Percentiles rank a stretch among this genome's conserved stretches.
phyloP scores from a whole-genome alignment of 2,888 invertebrate species.

The Pseudolycoriella hygida region DNA sequence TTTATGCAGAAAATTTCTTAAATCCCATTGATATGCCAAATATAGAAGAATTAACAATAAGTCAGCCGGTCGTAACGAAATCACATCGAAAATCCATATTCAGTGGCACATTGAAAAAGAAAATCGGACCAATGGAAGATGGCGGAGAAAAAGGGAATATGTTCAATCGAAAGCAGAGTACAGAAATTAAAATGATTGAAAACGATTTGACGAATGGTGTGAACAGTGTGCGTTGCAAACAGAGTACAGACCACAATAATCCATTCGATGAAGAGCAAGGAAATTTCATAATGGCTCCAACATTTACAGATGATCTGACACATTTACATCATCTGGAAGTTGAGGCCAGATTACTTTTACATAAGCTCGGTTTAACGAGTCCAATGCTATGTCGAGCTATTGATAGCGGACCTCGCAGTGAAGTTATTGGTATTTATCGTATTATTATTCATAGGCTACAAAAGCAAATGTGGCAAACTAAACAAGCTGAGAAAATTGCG shows the following conservation, averaged over 20 bases:
- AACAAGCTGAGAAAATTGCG: neutral
- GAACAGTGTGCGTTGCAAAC: constrained; percentile 14
- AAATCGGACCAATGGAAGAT: constrained; percentile 26
- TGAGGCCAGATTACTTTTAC: constrained; percentile 34
- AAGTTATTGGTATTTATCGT: constrained; percentile 51
- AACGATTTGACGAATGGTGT: constrained; percentile 13
- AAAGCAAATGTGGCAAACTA: constrained; percentile 16
- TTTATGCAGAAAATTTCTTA: constrained; percentile 25
- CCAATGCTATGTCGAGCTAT: constrained; percentile 37
- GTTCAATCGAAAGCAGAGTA: constrained; percentile 14
- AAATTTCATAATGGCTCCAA: constrained; percentile 29
- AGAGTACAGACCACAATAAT: constrained; percentile 8
- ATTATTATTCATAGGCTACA: constrained; percentile 43
- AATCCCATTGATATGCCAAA: constrained; percentile 21
- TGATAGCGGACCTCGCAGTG: constrained; percentile 40
- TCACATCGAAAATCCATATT: constrained; percentile 20
- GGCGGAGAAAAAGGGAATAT: constrained; percentile 18
- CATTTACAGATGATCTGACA: constrained; percentile 23
- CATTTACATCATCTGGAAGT: constrained; percentile 29
- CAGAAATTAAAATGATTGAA: constrained; percentile 2
- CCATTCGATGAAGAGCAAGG: constrained; percentile 29
- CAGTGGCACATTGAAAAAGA: constrained; percentile 26
- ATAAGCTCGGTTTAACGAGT: constrained; percentile 38
- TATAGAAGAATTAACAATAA: constrained; percentile 9
- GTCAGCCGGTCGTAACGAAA: constrained; percentile 8